phyloP scores from a whole-genome alignment of 2,113 vertebrate species.

The Coracopsis vasa region DNA sequence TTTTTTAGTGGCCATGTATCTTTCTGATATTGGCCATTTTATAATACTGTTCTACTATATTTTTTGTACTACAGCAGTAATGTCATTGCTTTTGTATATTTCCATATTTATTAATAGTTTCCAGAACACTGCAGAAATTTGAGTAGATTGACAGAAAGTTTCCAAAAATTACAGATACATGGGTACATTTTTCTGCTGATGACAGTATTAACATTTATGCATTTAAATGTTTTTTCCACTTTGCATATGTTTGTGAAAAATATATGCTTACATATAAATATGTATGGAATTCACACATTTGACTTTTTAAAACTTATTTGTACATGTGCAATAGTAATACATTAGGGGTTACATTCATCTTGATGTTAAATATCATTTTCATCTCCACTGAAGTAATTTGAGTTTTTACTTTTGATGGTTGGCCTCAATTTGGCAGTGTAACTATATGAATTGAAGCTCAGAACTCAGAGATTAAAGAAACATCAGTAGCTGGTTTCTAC shows the following conservation, averaged over 20 bases:
- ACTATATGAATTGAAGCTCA: background rate
- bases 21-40: background rate
- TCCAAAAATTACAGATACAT: background rate
- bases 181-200: background rate
- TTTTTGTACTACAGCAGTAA: background rate
- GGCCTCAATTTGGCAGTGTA: background rate
- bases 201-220: background rate
- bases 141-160: constrained; percentile 43
- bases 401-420: constrained; percentile 3
- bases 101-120: constrained; percentile 49
- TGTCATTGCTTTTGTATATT: constrained; percentile 40
- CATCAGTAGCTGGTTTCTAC: background rate
- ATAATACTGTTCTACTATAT: background rate
- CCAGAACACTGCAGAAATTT: constrained; percentile 51
- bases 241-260: background rate
- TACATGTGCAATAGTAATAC: background rate
- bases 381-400: background rate
- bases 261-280: background rate
- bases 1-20: background rate
- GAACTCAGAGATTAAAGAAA: background rate
- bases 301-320: background rate
- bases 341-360: background rate
- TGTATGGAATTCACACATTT: background rate
- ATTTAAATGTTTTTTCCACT: background rate
- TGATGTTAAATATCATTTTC: background rate